Percentiles rank a stretch among this genome's conserved stretches.
These are phyloP conservation scores for Hapalemur alaotrensis DNA, from an alignment of 2,797 vertebrate genomes.

Conservation along the genomic window DNA sequence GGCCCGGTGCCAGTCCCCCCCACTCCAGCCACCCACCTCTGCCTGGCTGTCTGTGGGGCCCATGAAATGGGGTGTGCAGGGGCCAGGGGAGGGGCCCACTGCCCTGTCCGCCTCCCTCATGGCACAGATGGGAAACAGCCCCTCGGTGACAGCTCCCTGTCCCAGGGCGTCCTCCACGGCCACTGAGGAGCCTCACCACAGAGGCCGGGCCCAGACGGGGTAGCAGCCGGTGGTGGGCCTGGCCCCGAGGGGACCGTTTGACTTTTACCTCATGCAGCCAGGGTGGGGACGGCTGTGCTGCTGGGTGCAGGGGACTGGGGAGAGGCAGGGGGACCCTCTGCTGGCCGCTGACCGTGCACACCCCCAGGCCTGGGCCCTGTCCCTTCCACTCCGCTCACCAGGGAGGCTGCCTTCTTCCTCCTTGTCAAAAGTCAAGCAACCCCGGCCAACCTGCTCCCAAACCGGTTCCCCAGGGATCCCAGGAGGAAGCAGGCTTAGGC, in stretches of 20 bases:
- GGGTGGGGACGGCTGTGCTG: not conserved
- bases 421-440: slow-evolving; percentile 45
- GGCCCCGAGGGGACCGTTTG: not conserved
- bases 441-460: slow-evolving; percentile 50
- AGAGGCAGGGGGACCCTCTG: not conserved
- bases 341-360: not conserved
- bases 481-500: not conserved
- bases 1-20: rapidly evolving
- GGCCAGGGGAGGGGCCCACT: too few relatives aligned
- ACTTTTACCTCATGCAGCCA: not conserved
- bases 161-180: not conserved
- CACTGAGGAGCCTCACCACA: not conserved
- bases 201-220: not conserved
- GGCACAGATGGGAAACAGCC: not conserved
- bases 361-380: not conserved
- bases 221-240: rapidly evolving
- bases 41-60: not conserved
- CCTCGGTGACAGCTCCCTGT: not conserved
- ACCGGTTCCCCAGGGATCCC: slow-evolving; percentile 49
- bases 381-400: not conserved
- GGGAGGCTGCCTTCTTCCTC: not conserved
- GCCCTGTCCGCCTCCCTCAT: not conserved
- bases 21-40: not conserved
- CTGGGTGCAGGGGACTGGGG: not conserved
- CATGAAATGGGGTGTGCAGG: too few relatives aligned